A percentile compares a stretch with the other conserved stretches of the same genome.
These are phyloP conservation scores for Irena cyanogastra DNA, from an alignment of 2,113 vertebrate genomes.

Conservation along the genomic window DNA sequence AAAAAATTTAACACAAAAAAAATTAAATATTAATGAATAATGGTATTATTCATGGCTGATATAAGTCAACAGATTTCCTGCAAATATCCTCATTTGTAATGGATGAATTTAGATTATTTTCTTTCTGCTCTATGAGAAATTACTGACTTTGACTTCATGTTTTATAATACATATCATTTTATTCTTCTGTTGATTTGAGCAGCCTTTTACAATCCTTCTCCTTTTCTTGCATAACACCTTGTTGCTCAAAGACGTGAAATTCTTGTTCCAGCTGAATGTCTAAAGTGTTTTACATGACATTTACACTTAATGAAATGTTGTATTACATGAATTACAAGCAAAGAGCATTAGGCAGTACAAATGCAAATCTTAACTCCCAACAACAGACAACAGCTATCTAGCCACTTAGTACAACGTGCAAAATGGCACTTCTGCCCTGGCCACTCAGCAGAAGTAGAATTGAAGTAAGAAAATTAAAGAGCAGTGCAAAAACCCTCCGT, in stretches of 20 bases:
- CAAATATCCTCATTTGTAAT: not conserved
- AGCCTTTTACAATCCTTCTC: not conserved
- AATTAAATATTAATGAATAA: not conserved
- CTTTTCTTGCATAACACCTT: not conserved
- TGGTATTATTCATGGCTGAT: too few relatives aligned
- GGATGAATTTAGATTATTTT: not conserved
- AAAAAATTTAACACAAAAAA: not conserved
- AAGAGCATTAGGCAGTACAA: not conserved
- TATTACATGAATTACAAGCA: constrained; percentile 7
- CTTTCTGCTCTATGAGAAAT: not conserved
- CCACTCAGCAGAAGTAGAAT: not conserved
- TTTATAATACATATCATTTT: not conserved
- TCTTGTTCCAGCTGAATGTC: not conserved
- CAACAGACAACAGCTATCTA: not conserved
- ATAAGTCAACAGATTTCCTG: not conserved
- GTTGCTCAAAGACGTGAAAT: not conserved
- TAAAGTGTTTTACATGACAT: constrained; percentile 17
- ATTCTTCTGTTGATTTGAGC: not conserved
- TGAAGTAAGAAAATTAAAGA: not conserved
- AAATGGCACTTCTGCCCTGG: not conserved
- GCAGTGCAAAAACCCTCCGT: not conserved
- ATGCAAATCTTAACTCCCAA: not conserved
- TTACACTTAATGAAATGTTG: constrained; percentile 17
- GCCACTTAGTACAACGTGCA: not conserved
- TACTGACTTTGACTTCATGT: not conserved